phyloP scores from a whole-genome alignment of 2,888 invertebrate genomes.

The Torymus aiolomorphi region DNA sequence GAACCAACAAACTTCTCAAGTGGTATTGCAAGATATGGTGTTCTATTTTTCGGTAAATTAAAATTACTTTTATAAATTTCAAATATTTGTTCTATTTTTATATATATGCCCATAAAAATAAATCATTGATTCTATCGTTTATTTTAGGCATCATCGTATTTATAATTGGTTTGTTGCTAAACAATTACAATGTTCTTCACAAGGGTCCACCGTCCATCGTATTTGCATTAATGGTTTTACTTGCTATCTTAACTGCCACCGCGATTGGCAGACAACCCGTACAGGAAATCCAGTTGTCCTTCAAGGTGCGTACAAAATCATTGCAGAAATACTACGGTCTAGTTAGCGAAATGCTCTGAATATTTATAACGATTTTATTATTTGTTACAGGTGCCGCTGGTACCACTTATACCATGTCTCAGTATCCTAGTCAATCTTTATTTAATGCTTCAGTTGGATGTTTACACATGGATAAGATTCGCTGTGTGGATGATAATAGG shows the following conservation, averaged over 20 bases:
- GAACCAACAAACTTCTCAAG: slow-evolving; percentile 82
- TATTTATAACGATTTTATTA: neutral
- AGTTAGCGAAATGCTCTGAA: neutral
- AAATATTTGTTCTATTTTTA: no score
- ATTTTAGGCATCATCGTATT: slow-evolving; percentile 78
- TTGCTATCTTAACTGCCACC: slow-evolving; percentile 78
- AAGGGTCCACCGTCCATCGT: slow-evolving; percentile 67
- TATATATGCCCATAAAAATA: no score
- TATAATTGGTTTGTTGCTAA: slow-evolving; percentile 77
- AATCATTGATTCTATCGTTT: slow-evolving; percentile 53
- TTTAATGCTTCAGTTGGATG: slow-evolving; percentile 91
- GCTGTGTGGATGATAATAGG: slow-evolving; percentile 90
- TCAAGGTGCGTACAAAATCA: slow-evolving; percentile 78
- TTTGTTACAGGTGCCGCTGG: slow-evolving; percentile 83
- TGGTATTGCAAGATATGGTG: slow-evolving; percentile 81
- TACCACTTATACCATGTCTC: slow-evolving; percentile 89
- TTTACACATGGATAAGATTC: slow-evolving; percentile 92
- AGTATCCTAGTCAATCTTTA: slow-evolving; percentile 93
- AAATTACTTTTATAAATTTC: no score
- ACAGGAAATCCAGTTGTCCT: slow-evolving; percentile 80
- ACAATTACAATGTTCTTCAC: slow-evolving; percentile 69
- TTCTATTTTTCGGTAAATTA: slow-evolving; percentile 78
- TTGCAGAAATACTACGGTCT: neutral
- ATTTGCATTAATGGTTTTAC: slow-evolving; percentile 63
- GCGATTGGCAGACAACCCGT: slow-evolving; percentile 85